Conservation (phyloP, 2,888 invertebrate genomes). For the Hypomecis atomaria region DNA sequence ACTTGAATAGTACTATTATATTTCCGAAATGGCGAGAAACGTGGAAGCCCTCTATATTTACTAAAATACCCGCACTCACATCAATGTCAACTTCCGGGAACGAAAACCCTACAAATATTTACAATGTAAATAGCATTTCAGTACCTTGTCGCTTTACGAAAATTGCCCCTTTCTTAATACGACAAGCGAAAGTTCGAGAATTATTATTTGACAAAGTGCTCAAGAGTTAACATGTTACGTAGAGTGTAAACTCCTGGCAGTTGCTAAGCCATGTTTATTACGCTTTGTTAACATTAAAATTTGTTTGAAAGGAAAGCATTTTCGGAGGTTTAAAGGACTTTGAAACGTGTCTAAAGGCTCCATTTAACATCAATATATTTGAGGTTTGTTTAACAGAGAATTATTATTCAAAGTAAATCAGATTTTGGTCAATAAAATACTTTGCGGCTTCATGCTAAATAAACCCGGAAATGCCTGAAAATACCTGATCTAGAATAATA, state of each 20-base stretch:
- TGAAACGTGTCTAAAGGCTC: neutral
- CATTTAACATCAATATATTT: constrained; percentile 6
- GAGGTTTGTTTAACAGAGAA: neutral
- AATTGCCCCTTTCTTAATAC: constrained; percentile 16
- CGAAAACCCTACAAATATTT: constrained; percentile 52
- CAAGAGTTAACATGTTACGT: constrained; percentile 18
- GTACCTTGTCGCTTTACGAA: constrained; percentile 29
- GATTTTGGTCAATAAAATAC: neutral
- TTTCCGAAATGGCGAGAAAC: constrained; percentile 8
- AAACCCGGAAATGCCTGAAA: too few relatives aligned
- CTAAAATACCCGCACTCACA: constrained; percentile 41
- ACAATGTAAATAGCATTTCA: constrained; percentile 24
- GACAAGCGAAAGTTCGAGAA: constrained; percentile 10
- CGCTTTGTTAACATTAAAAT: constrained; percentile 28
- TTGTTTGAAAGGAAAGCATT: constrained; percentile 23
- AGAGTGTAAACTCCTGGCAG: constrained; percentile 22
- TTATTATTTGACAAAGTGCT: constrained; percentile 17
- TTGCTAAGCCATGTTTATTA: constrained; percentile 24
- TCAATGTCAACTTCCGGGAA: constrained; percentile 53
- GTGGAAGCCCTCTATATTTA: constrained; percentile 29
- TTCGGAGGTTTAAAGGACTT: constrained; percentile 5
- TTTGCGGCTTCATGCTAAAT: neutral
- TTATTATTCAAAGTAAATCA: neutral
- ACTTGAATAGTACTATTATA: neutral
- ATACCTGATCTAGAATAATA: too few relatives aligned